A percentile compares a stretch with the other conserved stretches of the same genome.
These are phyloP conservation scores for Adelges cooleyi DNA, from an alignment of 1,140 invertebrate genomes.

Conservation along the genomic window DNA sequence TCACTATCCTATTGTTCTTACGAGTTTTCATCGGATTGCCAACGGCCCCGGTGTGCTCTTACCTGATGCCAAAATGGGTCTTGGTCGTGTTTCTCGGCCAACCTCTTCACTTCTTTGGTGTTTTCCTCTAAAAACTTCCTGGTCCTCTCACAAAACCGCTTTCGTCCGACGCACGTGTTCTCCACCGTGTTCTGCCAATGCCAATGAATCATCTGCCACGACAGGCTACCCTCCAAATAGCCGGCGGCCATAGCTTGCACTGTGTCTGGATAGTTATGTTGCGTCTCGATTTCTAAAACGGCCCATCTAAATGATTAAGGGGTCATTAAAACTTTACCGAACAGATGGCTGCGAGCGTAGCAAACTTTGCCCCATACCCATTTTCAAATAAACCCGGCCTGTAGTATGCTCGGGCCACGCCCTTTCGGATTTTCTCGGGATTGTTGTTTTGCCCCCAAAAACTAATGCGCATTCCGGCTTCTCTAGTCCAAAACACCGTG, in stretches of 20 bases:
- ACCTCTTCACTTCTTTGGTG: conserved; percentile 47
- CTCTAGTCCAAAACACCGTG: conserved; percentile 51
- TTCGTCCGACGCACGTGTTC: conserved; percentile 51
- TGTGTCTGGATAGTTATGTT: conserved; percentile 54
- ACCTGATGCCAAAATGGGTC: conserved; percentile 75
- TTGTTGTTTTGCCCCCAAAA: conserved; percentile 66
- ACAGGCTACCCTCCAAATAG: conserved; percentile 69
- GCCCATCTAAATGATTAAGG: conserved; percentile 52
- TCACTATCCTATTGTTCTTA: too few species aligned
- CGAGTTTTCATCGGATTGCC: too few species aligned
- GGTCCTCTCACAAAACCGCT: conserved; percentile 56
- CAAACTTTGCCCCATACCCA: conserved; percentile 42
- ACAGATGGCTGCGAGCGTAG: background rate
- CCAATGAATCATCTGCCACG: conserved; percentile 66
- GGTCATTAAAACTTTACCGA: background rate
- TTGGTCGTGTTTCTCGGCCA: conserved; percentile 40
- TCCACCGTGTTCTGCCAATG: conserved; percentile 68
- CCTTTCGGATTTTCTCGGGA: conserved; percentile 46
- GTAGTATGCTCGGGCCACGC: conserved; percentile 57
- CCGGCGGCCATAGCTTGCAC: conserved; percentile 82
- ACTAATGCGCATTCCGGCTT: conserved; percentile 51
- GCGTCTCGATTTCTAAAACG: conserved; percentile 63
- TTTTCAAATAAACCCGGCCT: conserved; percentile 51
- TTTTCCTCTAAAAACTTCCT: conserved; percentile 54
- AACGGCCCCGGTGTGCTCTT: too few species aligned